Conservation (phyloP, 2,888 invertebrate species). For the Lasioglossum vierecki region DNA sequence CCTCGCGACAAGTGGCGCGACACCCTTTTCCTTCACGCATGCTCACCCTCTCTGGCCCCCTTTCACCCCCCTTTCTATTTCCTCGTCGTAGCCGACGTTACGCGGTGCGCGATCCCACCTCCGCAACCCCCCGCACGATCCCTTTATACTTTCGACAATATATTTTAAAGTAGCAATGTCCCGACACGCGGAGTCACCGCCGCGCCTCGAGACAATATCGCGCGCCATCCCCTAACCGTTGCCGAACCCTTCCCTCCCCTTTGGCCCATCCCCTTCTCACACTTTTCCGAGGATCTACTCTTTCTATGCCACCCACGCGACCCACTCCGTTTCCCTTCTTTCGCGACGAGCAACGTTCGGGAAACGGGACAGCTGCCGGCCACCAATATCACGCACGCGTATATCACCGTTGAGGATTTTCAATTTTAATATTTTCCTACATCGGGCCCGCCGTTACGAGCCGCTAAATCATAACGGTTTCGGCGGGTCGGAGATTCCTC, state of each 20-base stretch:
- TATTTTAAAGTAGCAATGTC: conserved; percentile 83
- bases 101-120: conserved; percentile 11
- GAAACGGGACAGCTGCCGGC: conserved; percentile 82
- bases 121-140: conserved; percentile 28
- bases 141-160: conserved; percentile 81
- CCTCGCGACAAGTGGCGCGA: conserved; percentile 80
- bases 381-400: conserved; percentile 83
- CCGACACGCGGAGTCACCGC: conserved; percentile 72
- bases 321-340: conserved; percentile 30
- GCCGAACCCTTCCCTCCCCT: conserved; percentile 18
- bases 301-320: background rate
- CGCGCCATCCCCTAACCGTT: conserved; percentile 50
- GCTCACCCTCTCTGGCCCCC: conserved; percentile 45
- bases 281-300: conserved; percentile 37
- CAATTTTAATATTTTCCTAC: conserved; percentile 83
- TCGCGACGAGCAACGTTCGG: conserved; percentile 37
- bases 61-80: conserved; percentile 26
- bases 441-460: conserved; percentile 78
- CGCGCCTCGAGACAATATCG: conserved; percentile 80
- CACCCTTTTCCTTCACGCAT: conserved; percentile 70
- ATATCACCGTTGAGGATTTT: conserved; percentile 82
- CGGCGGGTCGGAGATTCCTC: conserved; percentile 26
- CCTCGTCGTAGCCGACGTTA: conserved; percentile 20
- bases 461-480: conserved; percentile 78
- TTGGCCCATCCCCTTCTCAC: conserved; percentile 10